phyloP scores from a whole-genome alignment of 2,113 vertebrate species.

The Cepphus grylle region DNA sequence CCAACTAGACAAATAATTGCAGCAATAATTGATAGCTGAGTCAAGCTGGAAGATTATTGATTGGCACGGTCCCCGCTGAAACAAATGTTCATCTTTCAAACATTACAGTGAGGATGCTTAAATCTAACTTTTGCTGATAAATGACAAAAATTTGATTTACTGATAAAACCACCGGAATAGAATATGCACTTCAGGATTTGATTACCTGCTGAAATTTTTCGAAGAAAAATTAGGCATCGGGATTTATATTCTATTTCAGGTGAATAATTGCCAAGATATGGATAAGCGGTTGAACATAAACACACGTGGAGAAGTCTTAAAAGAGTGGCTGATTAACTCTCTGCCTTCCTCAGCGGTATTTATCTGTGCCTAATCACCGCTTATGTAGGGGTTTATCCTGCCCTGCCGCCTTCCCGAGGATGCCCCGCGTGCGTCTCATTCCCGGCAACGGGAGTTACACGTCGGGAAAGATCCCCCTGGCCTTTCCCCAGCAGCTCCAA shows the following conservation, averaged over 20 bases:
- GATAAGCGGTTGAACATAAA: conserved; percentile 15
- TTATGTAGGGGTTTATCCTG: background rate
- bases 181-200: conserved; percentile 55
- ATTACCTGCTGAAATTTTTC: conserved; percentile 63
- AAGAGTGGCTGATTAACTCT: background rate
- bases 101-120: conserved; percentile 76
- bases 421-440: background rate
- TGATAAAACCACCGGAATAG: conserved; percentile 63
- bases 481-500: background rate
- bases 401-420: background rate
- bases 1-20: conserved; percentile 85
- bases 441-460: accelerated
- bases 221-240: conserved; percentile 36
- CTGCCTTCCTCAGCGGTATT: background rate
- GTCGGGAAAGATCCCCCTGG: background rate
- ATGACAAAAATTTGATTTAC: conserved; percentile 77
- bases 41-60: conserved; percentile 82
- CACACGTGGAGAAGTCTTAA: background rate
- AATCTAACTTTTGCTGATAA: conserved; percentile 81
- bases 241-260: conserved; percentile 66
- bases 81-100: conserved; percentile 80
- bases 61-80: conserved; percentile 77
- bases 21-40: conserved; percentile 87
- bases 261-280: conserved; percentile 52
- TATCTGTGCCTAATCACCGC: background rate